These are phyloP conservation scores for Apaloderma vittatum DNA, from an alignment of 2,113 vertebrate species.

Conservation along the genomic window DNA sequence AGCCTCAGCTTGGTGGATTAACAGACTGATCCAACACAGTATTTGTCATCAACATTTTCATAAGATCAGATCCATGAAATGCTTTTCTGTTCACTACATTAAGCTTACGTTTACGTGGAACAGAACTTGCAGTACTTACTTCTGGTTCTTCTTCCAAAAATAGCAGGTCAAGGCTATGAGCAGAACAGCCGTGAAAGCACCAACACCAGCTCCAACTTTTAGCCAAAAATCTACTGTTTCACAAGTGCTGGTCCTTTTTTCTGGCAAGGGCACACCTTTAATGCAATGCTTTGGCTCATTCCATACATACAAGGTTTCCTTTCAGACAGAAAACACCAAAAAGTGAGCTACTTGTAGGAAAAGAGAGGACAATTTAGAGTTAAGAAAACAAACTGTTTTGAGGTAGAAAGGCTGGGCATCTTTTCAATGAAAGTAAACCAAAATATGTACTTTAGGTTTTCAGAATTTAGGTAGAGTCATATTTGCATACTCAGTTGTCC, in stretches of 20 bases:
- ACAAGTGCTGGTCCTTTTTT: slow-evolving; percentile 86
- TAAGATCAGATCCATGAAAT: not conserved
- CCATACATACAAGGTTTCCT: slow-evolving; percentile 95
- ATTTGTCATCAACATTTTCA: not conserved
- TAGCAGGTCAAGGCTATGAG: slow-evolving; percentile 94
- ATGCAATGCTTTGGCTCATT: slow-evolving; percentile 92
- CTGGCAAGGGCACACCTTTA: slow-evolving; percentile 89
- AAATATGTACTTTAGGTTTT: not conserved
- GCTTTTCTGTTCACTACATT: not conserved
- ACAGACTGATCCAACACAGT: not conserved
- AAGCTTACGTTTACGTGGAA: not conserved
- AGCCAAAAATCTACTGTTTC: slow-evolving; percentile 94
- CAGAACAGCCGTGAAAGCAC: slow-evolving; percentile 88
- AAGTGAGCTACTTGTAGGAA: not conserved
- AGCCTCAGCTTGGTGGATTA: not conserved
- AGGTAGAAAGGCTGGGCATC: not conserved
- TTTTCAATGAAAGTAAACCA: not conserved
- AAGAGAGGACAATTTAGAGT: not conserved
- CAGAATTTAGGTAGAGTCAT: not conserved
- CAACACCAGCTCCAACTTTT: slow-evolving; percentile 88
- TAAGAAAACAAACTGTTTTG: not conserved
- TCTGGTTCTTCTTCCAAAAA: slow-evolving; percentile 99
- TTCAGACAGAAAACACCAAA: not conserved
- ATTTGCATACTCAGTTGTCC: not conserved
- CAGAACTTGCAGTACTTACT: slow-evolving; percentile 78